Evolutionary conservation across 1,140 invertebrate species (phyloP).

Genomic region (Sitobion miscanthi): DNA sequence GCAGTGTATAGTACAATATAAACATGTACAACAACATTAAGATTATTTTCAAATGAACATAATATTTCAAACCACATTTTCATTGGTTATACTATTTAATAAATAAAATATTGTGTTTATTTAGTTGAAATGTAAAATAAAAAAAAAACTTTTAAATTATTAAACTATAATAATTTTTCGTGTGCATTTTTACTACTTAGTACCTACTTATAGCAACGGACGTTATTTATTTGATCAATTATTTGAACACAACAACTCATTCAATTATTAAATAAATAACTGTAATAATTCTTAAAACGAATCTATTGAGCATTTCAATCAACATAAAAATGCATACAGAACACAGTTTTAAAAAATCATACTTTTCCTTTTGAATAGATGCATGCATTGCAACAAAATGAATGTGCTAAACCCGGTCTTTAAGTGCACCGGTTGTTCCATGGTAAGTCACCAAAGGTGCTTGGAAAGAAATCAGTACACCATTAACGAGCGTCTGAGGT

Average conservation of each 20-base stretch:
- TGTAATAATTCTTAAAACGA: not conserved
- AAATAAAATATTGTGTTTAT: not conserved
- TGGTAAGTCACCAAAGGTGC: not conserved
- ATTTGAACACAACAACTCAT: not conserved
- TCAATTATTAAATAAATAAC: not conserved
- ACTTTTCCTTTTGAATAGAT: not conserved
- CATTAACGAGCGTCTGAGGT: not conserved
- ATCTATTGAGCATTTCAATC: not conserved
- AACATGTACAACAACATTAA: not conserved
- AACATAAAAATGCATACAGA: not conserved
- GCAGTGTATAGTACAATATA: not conserved
- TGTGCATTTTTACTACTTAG: not conserved
- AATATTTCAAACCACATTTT: not conserved
- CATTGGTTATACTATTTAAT: not conserved
- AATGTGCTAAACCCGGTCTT: not conserved
- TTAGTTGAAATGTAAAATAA: too few relatives aligned
- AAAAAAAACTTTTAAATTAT: not conserved
- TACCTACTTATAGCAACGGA: not conserved
- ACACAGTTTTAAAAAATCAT: not conserved
- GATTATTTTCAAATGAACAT: not conserved
- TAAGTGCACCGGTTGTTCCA: not conserved
- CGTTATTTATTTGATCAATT: not conserved
- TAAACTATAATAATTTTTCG: not conserved
- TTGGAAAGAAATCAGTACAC: not conserved
- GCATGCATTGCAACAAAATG: not conserved